Evolutionary conservation across 2,113 vertebrate genomes (phyloP), one percentile per base, ranked within the genome.

Genomic region (Paramormyrops kingsleyae): DNA sequence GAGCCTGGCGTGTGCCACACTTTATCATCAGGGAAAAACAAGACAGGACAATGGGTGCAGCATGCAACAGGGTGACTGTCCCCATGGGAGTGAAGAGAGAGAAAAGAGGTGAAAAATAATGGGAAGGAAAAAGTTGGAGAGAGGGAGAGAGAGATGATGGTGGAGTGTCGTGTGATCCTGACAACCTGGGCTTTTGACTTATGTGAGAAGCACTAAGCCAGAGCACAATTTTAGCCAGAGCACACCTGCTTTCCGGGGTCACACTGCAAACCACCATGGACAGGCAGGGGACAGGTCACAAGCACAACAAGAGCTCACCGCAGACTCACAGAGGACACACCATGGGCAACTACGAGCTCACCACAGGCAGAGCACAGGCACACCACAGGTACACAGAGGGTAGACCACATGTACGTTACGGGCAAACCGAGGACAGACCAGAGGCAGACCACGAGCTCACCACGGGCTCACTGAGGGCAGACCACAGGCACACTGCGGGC

Each of bases 181-280:
- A 31, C 49, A 83, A 21, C 74, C 74, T 74, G 47, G 88, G 50
- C 56, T 89, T 89, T 46, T 83, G 31, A 83, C 83, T 89, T 83
- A 80, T 9, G 35, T 83, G 77, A 83, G 74, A 77, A 83, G 88
- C 77, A 62, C 39, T 47, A 88, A 88, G 47, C 88, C 27, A 70
- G 42, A 74, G 6, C 13, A 49, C 13, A 44, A 50, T 50, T 50
- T 15, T 4, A 50, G 49, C 49, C 50, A 52, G 4, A 74, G 6
- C 13, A 49, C 13, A 44, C n/a, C 47, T 17, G 21, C 15, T 31
- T 89, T n/a, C 50, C 1, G 42, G 17, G 52, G 74, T 66, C 47
- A 47, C 66, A 35, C 66, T 35, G 66, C n/a, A n/a, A 24, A n/a
- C 24, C 24, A 62, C 52, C 17, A 19, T 53, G 52, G 52, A 49